Evolutionary conservation across 1,140 invertebrate species (phyloP).

Genomic region (Sogatella furcifera): DNA sequence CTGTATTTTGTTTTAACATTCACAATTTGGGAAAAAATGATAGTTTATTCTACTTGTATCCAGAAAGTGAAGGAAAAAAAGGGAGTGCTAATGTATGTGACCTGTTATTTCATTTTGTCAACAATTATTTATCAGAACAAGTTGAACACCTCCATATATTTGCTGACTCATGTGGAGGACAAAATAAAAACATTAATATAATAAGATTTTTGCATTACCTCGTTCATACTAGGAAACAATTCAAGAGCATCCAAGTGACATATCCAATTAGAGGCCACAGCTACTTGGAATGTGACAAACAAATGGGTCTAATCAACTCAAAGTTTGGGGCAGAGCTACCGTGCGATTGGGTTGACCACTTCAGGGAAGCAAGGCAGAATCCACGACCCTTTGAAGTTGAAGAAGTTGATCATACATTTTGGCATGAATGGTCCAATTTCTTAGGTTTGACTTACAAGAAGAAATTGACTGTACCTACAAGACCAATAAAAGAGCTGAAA

Average conservation of each 20-base stretch:
- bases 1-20: slow-evolving; percentile 7
- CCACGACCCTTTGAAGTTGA: slow-evolving; percentile 14
- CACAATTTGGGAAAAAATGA: not conserved
- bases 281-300: slow-evolving; percentile 13
- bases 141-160: slow-evolving; percentile 1
- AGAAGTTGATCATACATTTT: slow-evolving; percentile 1
- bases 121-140: not conserved
- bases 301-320: slow-evolving; percentile 10
- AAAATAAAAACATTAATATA: slow-evolving; percentile 10
- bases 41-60: slow-evolving; percentile 5
- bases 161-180: slow-evolving; percentile 3
- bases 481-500: slow-evolving; percentile 8
- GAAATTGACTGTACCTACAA: slow-evolving; percentile 4
- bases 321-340: slow-evolving; percentile 3
- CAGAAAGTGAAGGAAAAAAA: slow-evolving; percentile 6
- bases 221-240: slow-evolving; percentile 13
- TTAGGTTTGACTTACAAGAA: not conserved
- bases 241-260: slow-evolving; percentile 8
- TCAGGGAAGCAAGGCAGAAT: slow-evolving; percentile 8
- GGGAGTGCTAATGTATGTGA: slow-evolving; percentile 4
- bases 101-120: not conserved
- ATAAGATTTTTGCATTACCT: slow-evolving; percentile 18
- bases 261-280: slow-evolving; percentile 10
- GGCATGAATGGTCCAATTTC: slow-evolving; percentile 4
- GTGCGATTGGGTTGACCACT: slow-evolving; percentile 2